phyloP scores from a whole-genome alignment of 2,797 vertebrate genomes.

The Strix occidentalis region DNA sequence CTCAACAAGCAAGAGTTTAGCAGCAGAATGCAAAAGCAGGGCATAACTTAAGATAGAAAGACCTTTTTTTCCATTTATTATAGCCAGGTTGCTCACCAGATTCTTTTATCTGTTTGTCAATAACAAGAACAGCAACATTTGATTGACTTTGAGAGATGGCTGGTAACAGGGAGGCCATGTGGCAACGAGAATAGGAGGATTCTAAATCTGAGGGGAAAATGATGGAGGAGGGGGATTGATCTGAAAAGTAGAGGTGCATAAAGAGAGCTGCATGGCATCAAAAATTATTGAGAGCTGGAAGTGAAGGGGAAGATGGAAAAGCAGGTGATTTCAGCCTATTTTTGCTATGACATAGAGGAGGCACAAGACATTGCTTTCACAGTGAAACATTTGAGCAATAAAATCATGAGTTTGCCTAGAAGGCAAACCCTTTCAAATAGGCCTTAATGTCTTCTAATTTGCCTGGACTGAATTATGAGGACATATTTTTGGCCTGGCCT shows the following conservation, averaged over 20 bases:
- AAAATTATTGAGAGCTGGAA: background rate
- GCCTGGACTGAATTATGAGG: background rate
- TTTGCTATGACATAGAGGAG: background rate
- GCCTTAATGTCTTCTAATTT: background rate
- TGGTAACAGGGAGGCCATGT: background rate
- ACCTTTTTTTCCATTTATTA: background rate
- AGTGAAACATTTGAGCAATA: conserved; percentile 10
- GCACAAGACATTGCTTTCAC: background rate
- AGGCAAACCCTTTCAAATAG: background rate
- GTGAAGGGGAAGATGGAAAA: background rate
- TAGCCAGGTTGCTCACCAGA: background rate
- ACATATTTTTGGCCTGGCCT: conserved; percentile 5
- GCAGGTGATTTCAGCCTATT: background rate
- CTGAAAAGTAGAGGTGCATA: background rate
- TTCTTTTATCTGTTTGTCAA: background rate
- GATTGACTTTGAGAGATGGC: background rate
- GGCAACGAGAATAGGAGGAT: background rate
- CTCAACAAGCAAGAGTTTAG: background rate
- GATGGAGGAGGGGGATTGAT: background rate
- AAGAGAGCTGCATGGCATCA: background rate
- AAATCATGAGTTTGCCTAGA: conserved; percentile 5
- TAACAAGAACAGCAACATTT: background rate
- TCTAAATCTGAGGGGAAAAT: background rate
- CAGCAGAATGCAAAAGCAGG: background rate
- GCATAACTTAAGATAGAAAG: background rate